phyloP scores from a whole-genome alignment of 2,888 invertebrate species.

The Dicyrtomina minuta region DNA sequence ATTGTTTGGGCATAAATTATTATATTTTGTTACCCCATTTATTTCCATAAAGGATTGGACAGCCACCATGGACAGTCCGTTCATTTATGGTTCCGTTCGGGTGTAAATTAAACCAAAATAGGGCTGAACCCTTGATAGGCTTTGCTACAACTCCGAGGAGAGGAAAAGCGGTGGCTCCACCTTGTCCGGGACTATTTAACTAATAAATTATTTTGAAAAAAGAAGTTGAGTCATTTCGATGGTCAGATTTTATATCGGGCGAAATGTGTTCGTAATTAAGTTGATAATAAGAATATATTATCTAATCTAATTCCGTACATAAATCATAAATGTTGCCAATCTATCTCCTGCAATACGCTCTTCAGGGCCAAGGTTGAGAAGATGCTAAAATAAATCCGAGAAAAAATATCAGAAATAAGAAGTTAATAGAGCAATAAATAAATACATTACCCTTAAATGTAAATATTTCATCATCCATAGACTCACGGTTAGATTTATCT shows the following conservation, averaged over 20 bases:
- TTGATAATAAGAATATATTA: neutral
- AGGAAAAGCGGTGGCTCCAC: conserved; percentile 55
- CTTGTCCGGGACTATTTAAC: conserved; percentile 52
- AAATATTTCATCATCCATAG: too few relatives aligned
- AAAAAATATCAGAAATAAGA: neutral
- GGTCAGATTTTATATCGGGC: too few relatives aligned
- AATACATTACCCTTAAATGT: too few relatives aligned
- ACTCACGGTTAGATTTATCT: too few relatives aligned
- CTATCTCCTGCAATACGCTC: conserved; percentile 51
- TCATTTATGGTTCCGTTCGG: conserved; percentile 57
- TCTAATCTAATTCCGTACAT: conserved; percentile 45
- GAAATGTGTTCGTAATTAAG: too few relatives aligned
- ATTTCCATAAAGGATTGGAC: conserved; percentile 58
- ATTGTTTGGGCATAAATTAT: neutral
- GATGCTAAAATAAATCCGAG: neutral
- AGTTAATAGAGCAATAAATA: neutral
- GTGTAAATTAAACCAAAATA: conserved; percentile 59
- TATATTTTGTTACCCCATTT: conserved; percentile 57
- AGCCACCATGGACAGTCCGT: conserved; percentile 59
- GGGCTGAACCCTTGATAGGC: conserved; percentile 56
- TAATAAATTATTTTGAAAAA: too few relatives aligned
- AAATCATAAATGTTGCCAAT: conserved; percentile 54
- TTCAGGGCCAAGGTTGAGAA: neutral
- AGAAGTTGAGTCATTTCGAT: too few relatives aligned
- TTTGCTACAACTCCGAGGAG: conserved; percentile 53